Base-by-base conservation (phyloP, 2,888 invertebrate genomes). In the Orgyia antiqua region DNA sequence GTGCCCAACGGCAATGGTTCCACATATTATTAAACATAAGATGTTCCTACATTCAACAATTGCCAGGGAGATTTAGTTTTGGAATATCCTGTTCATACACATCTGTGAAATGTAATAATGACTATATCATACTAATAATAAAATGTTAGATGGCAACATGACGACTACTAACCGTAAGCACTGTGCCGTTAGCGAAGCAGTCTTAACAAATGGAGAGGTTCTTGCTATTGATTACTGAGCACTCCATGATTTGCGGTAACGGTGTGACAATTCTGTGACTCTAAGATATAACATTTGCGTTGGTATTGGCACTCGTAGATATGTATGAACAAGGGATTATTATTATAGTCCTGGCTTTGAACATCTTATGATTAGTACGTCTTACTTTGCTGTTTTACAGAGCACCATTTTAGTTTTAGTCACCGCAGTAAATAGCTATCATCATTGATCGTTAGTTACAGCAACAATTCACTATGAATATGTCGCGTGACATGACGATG, bases 1-100 rank as follows among this genome's bases (percentile, higher is more conserved):
- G 66, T 83, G 50, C 79, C 79, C 51, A 79, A 73, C 67, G 76
- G 75, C 65, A 79, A 79, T 50, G 56, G 57, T 62, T 75, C 82
- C 51, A 73, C 83, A 47, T 84, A 82, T 68, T 83, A 79, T 52
- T 84, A 72, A 61, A 36, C 48, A 42, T 39, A 42, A 47, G 42
- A 25, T 15, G 41, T 25, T n/a, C n/a, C n/a, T n/a, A n/a, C n/a
- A n/a, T n/a, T n/a, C 24, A 8, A 20, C 40, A 39, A 11, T 42
- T 30, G 13, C 8, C 37, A 45, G 47, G 29, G 24, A 18, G 18
- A 35, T 24, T 33, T 37, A 24, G 29, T 28, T 35, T 33, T 10
- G 18, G 18, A 5, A n/a, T n/a, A n/a, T n/a, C n/a, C 27, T 21
- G 33, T 26, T 21, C 33, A 28, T 18, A 5, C 19, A 7, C 8